phyloP scores from a whole-genome alignment of 2,888 invertebrate genomes.

The Megamerina dolium region DNA sequence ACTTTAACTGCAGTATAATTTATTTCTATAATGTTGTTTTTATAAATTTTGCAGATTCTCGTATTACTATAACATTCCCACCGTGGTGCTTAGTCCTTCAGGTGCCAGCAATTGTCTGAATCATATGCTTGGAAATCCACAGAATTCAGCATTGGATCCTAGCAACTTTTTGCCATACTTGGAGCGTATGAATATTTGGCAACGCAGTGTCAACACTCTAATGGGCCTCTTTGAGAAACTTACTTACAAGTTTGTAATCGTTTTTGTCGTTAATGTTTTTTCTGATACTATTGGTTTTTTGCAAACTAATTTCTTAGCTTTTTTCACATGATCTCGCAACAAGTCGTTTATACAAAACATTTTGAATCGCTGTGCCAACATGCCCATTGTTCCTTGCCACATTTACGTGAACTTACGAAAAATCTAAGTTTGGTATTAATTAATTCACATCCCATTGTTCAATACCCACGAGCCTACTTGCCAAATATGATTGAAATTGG shows the following conservation, averaged over 20 bases:
- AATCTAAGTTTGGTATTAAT: conserved; percentile 45
- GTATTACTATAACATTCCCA: conserved; percentile 42
- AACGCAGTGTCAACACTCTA: conserved; percentile 49
- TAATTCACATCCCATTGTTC: conserved; percentile 45
- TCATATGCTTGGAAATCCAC: conserved; percentile 51
- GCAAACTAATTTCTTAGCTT: conserved; percentile 40
- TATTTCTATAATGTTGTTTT: background rate
- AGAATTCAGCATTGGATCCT: conserved; percentile 50
- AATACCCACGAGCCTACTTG: conserved; percentile 44
- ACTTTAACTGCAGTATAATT: background rate
- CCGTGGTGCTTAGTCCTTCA: conserved; percentile 47
- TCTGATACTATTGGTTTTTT: background rate
- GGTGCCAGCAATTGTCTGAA: conserved; percentile 51
- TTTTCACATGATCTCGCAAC: conserved; percentile 46
- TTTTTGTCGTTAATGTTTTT: background rate
- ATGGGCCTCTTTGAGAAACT: conserved; percentile 44
- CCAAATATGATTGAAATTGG: conserved; percentile 47
- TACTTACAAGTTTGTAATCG: conserved; percentile 38
- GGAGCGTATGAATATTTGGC: conserved; percentile 49
- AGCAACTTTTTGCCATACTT: conserved; percentile 47
- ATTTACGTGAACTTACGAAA: conserved; percentile 41
- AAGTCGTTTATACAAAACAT: conserved; percentile 42
- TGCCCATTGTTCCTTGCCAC: conserved; percentile 31
- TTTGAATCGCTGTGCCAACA: conserved; percentile 36
- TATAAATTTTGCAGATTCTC: conserved; percentile 41